phyloP scores from a whole-genome alignment of 2,888 invertebrate genomes.

The Athrips mouffetella region DNA sequence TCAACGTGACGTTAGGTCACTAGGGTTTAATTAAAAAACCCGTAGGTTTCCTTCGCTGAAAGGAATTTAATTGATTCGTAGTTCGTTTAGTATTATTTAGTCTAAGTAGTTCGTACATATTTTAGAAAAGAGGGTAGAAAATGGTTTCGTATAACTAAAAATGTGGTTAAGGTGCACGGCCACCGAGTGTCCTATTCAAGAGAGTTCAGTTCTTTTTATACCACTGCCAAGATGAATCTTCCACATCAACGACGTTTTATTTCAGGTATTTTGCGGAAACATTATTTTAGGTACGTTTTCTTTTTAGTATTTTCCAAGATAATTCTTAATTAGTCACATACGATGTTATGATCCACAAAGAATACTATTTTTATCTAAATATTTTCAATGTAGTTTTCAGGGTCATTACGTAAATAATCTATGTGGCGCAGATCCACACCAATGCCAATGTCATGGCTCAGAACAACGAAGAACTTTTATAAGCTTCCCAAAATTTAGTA shows the following conservation, averaged over 20 bases:
- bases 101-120: too few relatives aligned
- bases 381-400: slow-evolving; percentile 63
- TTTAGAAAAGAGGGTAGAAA: too few relatives aligned
- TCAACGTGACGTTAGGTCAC: too few relatives aligned
- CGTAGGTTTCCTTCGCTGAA: too few relatives aligned
- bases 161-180: too few relatives aligned
- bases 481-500: slow-evolving; percentile 55
- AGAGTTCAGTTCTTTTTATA: too few relatives aligned
- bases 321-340: background rate
- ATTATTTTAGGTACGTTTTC: background rate
- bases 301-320: background rate
- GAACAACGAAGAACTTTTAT: slow-evolving; percentile 55
- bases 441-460: slow-evolving; percentile 53
- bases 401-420: slow-evolving; percentile 72
- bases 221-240: slow-evolving; percentile 3
- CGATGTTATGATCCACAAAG: background rate
- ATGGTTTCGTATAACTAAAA: too few relatives aligned
- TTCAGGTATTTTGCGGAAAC: background rate
- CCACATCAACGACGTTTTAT: background rate
- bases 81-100: too few relatives aligned
- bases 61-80: too few relatives aligned
- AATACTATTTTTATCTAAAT: too few relatives aligned
- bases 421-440: slow-evolving; percentile 28
- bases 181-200: too few relatives aligned
- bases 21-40: too few relatives aligned